Base-by-base conservation (phyloP, 2,797 vertebrate genomes). In the Phoeniculus purpureus region DNA sequence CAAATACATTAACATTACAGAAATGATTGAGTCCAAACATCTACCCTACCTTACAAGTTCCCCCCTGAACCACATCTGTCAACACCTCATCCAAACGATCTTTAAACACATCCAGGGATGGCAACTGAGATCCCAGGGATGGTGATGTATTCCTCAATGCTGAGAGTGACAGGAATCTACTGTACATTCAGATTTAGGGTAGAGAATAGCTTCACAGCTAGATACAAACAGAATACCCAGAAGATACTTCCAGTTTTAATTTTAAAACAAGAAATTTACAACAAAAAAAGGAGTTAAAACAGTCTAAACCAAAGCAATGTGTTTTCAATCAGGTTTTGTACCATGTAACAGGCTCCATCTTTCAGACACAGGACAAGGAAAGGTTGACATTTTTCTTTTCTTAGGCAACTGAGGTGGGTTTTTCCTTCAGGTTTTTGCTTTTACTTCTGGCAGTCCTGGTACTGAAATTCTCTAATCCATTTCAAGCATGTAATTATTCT, bases 1-100 rank as follows among this genome's bases (percentile, higher is more conserved):
- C 54, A 48, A 37, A 34, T 15, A 25, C 3, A 5, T 3, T 1
- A 7, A 14, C 2, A 4, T 0, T n/a, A 25, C 52, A 68, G 48
- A 26, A n/a, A 77, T 43, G 23, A 31, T 45, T 37, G 37, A 37
- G 37, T 37, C 37, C 37, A 37, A 37, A 9, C 37, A 37, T 37
- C 37, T 37, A 37, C 37, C 37, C 37, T 37, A 37, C 37, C 37
- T 37, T 37, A 37, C 37, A 37, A 37, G 37, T 37, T 37, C 37
- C 37, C 37, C 12, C 37, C 37, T 37, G 12, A 37, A 37, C 37
- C 37, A 37, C 12, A 37, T 37, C 37, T 12, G 9, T 37, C 37
- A 37, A 37, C 37, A 37, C 12, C 37, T 37, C 37, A 37, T 37
- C 37, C 37, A 37, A 37, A 37, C 12, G 37, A 37, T 37, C 37